phyloP scores from a whole-genome alignment of 2,888 invertebrate genomes.

The Sepiola atlantica region DNA sequence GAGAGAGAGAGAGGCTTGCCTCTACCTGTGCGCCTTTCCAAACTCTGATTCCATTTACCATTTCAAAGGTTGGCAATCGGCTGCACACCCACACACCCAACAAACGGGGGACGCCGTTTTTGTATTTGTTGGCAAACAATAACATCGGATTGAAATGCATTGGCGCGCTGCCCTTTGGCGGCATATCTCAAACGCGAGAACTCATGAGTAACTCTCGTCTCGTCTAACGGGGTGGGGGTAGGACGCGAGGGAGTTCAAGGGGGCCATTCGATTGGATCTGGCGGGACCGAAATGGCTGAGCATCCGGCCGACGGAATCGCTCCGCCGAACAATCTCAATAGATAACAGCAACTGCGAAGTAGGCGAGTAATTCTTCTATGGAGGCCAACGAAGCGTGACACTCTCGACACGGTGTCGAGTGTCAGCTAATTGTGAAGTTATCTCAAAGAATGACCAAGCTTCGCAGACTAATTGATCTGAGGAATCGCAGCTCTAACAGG shows the following conservation, averaged over 20 bases:
- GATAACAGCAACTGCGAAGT: constrained; percentile 6
- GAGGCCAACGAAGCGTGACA: background rate
- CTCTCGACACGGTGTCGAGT: background rate
- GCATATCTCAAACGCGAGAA: background rate
- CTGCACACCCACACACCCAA: background rate
- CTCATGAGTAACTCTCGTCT: background rate
- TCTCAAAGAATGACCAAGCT: constrained; percentile 32
- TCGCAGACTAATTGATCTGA: background rate
- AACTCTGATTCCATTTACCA: background rate
- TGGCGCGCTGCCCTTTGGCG: background rate
- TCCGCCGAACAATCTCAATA: constrained; percentile 1
- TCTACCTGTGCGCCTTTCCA: background rate
- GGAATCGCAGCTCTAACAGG: background rate
- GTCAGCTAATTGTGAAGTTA: constrained; percentile 20
- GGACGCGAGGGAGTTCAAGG: no score
- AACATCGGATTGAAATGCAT: background rate
- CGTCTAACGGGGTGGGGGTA: no score
- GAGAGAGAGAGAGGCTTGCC: background rate
- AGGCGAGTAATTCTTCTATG: background rate
- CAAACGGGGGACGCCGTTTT: background rate
- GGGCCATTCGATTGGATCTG: background rate
- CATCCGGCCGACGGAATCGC: background rate
- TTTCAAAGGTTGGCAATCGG: background rate
- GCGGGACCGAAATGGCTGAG: background rate
- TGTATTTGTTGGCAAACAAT: background rate